Evolutionary conservation across 2,113 vertebrate genomes (phyloP).

Genomic region (Anoplopoma fimbria): DNA sequence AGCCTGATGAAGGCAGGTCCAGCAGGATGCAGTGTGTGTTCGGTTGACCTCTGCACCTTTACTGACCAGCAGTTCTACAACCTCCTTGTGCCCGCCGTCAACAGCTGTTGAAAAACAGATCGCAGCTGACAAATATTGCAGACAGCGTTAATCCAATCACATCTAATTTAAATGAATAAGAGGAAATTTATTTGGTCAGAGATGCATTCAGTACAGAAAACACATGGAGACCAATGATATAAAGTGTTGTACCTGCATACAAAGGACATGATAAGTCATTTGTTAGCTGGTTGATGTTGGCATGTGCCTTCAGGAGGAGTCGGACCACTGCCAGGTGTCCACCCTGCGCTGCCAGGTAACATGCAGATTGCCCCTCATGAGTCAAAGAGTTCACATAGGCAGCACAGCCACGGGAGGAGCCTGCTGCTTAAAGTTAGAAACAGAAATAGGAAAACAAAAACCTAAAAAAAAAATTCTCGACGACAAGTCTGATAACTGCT

Average conservation of each 20-base stretch:
- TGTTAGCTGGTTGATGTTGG: slow-evolving; percentile 86
- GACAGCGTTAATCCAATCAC: not conserved
- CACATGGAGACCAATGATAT: not conserved
- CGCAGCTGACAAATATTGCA: not conserved
- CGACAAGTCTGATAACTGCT: no score
- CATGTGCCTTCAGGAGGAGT: slow-evolving; percentile 85
- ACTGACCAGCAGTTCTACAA: slow-evolving; percentile 85
- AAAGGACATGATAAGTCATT: slow-evolving; percentile 89
- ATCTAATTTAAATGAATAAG: not conserved
- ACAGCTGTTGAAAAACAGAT: slow-evolving; percentile 80
- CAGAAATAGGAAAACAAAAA: not conserved
- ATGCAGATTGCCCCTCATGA: slow-evolving; percentile 87
- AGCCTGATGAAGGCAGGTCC: slow-evolving; percentile 95
- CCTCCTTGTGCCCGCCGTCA: slow-evolving; percentile 80
- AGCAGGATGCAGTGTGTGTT: slow-evolving; percentile 89
- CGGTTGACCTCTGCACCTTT: slow-evolving; percentile 87
- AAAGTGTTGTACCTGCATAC: slow-evolving; percentile 87
- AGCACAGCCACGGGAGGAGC: slow-evolving; percentile 47
- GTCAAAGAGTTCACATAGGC: slow-evolving; percentile 87
- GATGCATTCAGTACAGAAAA: not conserved
- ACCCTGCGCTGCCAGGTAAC: slow-evolving; percentile 88
- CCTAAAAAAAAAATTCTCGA: no score
- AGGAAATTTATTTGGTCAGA: not conserved
- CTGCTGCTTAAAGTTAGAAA: slow-evolving; percentile 63
- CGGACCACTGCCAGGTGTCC: slow-evolving; percentile 83